Evolutionary conservation across 2,888 invertebrate species (phyloP).

Genomic region (Plusia festucae): DNA sequence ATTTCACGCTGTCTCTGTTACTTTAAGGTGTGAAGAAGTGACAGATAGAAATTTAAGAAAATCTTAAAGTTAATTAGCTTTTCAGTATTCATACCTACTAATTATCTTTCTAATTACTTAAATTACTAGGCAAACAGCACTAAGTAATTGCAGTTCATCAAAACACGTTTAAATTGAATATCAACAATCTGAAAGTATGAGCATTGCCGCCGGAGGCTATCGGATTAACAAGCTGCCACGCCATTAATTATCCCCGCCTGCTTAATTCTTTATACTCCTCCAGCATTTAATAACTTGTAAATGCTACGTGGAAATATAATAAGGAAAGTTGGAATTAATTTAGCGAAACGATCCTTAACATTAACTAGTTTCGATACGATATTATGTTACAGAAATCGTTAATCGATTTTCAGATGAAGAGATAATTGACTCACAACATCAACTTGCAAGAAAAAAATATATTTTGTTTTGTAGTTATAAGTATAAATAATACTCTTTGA

Average conservation of each 20-base stretch:
- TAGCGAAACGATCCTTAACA: slow-evolving; percentile 11
- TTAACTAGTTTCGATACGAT: slow-evolving; percentile 14
- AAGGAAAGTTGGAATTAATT: slow-evolving; percentile 21
- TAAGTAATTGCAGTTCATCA: slow-evolving; percentile 34
- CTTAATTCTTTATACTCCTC: slow-evolving; percentile 52
- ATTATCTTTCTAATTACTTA: not conserved
- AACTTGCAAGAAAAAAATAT: too few relatives aligned
- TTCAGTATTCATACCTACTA: too few relatives aligned
- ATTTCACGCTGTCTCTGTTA: too few relatives aligned
- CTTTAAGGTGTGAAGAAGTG: too few relatives aligned
- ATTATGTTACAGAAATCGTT: not conserved
- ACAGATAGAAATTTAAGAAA: too few relatives aligned
- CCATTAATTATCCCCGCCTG: slow-evolving; percentile 50
- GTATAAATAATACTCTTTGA: too few relatives aligned
- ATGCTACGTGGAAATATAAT: slow-evolving; percentile 35
- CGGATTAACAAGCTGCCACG: slow-evolving; percentile 53
- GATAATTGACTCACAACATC: slow-evolving; percentile 10
- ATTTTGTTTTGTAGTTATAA: too few relatives aligned
- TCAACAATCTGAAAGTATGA: slow-evolving; percentile 55
- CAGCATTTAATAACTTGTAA: slow-evolving; percentile 48
- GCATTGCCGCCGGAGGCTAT: slow-evolving; percentile 52
- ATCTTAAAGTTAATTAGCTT: too few relatives aligned
- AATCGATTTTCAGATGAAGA: slow-evolving; percentile 13
- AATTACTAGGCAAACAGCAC: not conserved
- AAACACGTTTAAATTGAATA: slow-evolving; percentile 41